Percentiles rank a stretch among this genome's conserved stretches.
Evolutionary conservation across 2,797 vertebrate species (phyloP).

Genomic region (Tangara arthus): DNA sequence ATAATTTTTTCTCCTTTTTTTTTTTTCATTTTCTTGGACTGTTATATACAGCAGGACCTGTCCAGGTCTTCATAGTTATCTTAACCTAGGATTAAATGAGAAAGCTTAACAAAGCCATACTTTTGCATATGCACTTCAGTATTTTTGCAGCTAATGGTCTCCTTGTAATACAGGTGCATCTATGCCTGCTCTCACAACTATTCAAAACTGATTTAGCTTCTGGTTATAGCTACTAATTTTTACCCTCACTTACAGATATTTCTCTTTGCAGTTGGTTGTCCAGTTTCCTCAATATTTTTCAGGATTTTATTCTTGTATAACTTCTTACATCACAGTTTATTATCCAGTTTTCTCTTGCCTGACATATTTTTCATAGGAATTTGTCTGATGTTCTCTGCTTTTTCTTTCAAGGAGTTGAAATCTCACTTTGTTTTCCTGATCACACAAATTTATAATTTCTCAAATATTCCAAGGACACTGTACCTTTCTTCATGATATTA

Average conservation of each 20-base stretch:
- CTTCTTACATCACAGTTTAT: background rate
- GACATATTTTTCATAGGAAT: background rate
- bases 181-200: background rate
- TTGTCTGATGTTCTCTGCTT: background rate
- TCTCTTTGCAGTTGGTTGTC: background rate
- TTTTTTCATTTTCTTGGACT: background rate
- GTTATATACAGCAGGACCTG: background rate
- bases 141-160: background rate
- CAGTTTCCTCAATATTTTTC: background rate
- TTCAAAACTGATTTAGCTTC: background rate
- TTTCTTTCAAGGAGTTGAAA: background rate
- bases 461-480: background rate
- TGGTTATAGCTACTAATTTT: background rate
- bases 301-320: background rate
- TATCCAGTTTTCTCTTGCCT: background rate
- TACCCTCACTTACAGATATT: background rate
- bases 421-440: background rate
- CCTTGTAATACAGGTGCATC: background rate
- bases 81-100: background rate
- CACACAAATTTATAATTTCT: background rate
- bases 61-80: background rate
- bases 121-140: background rate
- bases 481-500: background rate
- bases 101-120: rapidly evolving
- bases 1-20: background rate